Base-by-base conservation (phyloP, 2,888 invertebrate genomes). In the Cheilosia vulpina region DNA sequence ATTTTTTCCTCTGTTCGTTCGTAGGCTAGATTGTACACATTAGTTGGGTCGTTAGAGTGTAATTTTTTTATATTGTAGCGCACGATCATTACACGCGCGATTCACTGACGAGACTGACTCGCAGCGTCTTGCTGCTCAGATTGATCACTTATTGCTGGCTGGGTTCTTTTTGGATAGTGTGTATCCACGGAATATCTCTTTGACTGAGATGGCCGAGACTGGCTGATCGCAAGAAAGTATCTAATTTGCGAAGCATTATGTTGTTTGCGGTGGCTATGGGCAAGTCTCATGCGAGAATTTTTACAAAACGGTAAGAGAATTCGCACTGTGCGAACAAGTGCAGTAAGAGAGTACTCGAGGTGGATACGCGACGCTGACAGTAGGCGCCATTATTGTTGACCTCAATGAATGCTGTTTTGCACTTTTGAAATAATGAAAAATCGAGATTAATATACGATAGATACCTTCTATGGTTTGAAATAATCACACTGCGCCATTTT, bases 81-180 rank as follows among this genome's bases (percentile, higher is more conserved):
- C 87, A 87, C 88, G 89, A 89, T 89, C 90, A 89, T 88, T 87
- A 89, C 89, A 89, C 90, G 89, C 90, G 89, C 90, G 90, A 89
- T 90, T 88, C 90, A 90, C 89, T 88, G 88, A 89, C 89, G 89
- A 90, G 89, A 89, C 88, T 88, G 87, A 88, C 84, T 80, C 62
- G 75, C 50, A 53, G 79, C 79, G 73, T 79, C 69, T 72, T 62
- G 43, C 45, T 72, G 65, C 6, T 75, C 43, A 27, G 65, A 65
- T 66, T 62, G 84, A 81, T 81, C 81, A 76, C 60, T 65, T 52
- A 75, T 41, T 53, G 62, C 53, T 52, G 65, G 65, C 53, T 45
- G 19, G 41, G 55, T 60, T n/a, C n/a, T n/a, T 55, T 50, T 52
- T 43, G 34, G 24, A 31, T 65, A 6, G 55, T 81, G 66, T 72